Percentiles rank a stretch among this genome's conserved stretches.
These are phyloP conservation scores for Acrocephalus kingi DNA, from an alignment of 2,113 vertebrate genomes.

Conservation along the genomic window DNA sequence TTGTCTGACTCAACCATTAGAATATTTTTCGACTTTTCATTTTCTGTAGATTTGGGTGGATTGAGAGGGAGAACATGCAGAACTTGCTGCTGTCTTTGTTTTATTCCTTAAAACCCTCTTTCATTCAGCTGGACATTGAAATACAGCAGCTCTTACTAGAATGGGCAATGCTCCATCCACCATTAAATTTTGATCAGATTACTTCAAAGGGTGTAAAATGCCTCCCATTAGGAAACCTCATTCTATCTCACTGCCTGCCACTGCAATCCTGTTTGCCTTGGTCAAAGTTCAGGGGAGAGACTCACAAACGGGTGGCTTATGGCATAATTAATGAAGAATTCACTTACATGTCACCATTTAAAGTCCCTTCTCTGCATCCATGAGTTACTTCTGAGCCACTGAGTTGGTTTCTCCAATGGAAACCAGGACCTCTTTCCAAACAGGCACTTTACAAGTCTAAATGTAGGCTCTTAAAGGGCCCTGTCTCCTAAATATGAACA, in stretches of 20 bases:
- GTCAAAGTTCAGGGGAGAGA: slow-evolving; percentile 35
- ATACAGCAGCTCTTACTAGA: not conserved
- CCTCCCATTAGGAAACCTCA: not conserved
- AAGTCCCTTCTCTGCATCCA: not conserved
- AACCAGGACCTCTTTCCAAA: not conserved
- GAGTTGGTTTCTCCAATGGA: not conserved
- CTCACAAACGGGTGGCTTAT: not conserved
- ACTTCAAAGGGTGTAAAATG: not conserved
- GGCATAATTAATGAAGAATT: not conserved
- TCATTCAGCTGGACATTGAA: not conserved
- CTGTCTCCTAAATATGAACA: not conserved
- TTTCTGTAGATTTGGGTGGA: not conserved
- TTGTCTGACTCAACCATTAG: not conserved
- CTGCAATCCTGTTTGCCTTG: not conserved
- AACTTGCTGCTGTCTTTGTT: not conserved
- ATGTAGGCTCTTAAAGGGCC: not conserved
- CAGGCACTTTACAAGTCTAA: not conserved
- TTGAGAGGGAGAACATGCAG: not conserved
- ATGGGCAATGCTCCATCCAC: not conserved
- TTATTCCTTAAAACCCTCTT: not conserved
- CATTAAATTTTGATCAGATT: not conserved
- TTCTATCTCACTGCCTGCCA: not conserved
- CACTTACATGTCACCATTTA: not conserved
- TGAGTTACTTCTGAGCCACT: not conserved
- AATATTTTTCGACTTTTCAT: not conserved